These are phyloP conservation scores for Chiridota heheva DNA, from an alignment of 35 echinoderm and acorn worm species.

Conservation along the genomic window DNA sequence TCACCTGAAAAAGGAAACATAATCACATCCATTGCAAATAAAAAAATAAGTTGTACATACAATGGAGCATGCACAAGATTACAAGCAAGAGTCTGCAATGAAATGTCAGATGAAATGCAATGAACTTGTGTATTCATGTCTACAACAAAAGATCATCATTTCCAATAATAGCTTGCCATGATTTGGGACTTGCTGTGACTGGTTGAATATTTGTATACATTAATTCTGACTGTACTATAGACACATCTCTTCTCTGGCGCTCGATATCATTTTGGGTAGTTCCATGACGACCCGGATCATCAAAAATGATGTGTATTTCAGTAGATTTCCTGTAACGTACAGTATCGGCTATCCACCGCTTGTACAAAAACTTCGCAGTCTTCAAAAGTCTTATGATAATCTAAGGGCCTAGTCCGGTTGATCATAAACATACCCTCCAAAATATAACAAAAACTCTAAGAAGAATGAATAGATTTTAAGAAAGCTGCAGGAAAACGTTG, in stretches of 20 bases:
- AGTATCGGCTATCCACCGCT: not conserved
- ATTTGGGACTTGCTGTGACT: not conserved
- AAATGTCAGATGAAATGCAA: not conserved
- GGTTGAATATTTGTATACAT: not conserved
- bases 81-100: not conserved
- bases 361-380: conserved; percentile 17
- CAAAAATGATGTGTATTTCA: conserved; percentile 46
- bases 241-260: conserved; percentile 1
- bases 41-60: not conserved
- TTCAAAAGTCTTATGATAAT: not conserved
- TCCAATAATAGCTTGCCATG: not conserved
- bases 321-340: not conserved
- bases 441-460: not conserved
- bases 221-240: not conserved
- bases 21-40: not conserved
- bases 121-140: not conserved
- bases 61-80: not conserved
- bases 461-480: not conserved
- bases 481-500: not conserved
- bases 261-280: conserved; percentile 36
- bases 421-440: not conserved
- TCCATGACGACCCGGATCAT: conserved; percentile 34
- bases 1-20: not conserved
- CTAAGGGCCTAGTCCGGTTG: not conserved
- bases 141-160: conserved; percentile 6